Conservation (phyloP, 1,140 invertebrate genomes). For the Pinna nobilis region DNA sequence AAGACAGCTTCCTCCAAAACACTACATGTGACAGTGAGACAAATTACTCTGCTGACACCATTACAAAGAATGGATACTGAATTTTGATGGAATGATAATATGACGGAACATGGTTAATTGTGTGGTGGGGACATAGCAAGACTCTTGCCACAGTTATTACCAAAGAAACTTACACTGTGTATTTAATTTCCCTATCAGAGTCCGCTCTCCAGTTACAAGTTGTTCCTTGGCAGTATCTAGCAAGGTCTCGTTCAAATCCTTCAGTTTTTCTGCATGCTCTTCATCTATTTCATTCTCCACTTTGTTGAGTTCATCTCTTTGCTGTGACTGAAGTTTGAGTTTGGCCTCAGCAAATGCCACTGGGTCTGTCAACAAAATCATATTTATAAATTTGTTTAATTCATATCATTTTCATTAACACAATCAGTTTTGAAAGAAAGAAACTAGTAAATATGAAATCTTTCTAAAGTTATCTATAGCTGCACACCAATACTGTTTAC, state of each 20-base stretch:
- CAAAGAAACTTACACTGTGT: constrained; percentile 44
- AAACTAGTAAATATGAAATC: no score
- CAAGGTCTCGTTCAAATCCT: constrained; percentile 45
- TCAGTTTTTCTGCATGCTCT: constrained; percentile 59
- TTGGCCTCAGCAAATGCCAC: constrained; percentile 53
- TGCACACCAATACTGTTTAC: no score
- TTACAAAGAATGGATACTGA: no score
- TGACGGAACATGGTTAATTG: no score
- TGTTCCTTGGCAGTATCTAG: constrained; percentile 53
- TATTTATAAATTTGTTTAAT: background rate
- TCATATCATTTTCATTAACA: no score
- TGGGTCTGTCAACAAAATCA: constrained; percentile 54
- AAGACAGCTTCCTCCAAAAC: no score
- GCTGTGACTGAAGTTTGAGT: constrained; percentile 59
- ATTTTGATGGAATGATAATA: no score
- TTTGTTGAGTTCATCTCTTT: constrained; percentile 56
- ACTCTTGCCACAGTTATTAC: background rate
- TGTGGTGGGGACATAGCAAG: background rate
- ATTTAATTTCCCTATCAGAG: constrained; percentile 55
- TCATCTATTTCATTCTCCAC: constrained; percentile 67
- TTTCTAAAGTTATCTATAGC: no score
- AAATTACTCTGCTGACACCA: no score
- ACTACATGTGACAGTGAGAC: no score
- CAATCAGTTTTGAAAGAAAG: no score
- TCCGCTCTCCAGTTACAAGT: constrained; percentile 45